Evolutionary conservation across 2,888 invertebrate species (phyloP).

Genomic region (Panzeria rudis): DNA sequence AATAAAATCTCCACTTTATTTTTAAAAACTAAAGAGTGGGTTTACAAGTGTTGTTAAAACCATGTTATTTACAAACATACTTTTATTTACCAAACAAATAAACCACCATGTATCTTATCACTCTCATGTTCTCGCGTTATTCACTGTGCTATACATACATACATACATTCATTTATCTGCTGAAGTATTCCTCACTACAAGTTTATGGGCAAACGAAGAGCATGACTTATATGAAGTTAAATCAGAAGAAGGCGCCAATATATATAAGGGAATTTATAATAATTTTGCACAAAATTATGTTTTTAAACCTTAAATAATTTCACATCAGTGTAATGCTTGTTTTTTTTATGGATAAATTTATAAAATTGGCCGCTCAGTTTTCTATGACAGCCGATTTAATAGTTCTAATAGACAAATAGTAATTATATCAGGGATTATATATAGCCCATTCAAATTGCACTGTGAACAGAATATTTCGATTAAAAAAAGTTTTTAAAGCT

Average conservation of each 20-base stretch:
- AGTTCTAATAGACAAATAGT: too few relatives aligned
- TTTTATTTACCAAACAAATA: constrained; percentile 8
- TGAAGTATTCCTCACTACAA: background rate
- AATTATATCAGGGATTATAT: too few relatives aligned
- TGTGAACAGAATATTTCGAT: too few relatives aligned
- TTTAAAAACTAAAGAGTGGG: constrained; percentile 14
- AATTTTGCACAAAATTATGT: background rate
- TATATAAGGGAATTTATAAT: background rate
- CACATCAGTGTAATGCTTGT: too few relatives aligned
- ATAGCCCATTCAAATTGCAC: too few relatives aligned
- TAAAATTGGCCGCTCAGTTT: too few relatives aligned
- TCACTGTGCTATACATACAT: background rate
- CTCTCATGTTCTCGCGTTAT: constrained; percentile 13
- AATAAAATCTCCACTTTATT: constrained; percentile 60
- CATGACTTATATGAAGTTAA: background rate
- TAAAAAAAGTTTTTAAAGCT: too few relatives aligned
- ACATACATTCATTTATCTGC: constrained; percentile 12
- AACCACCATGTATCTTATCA: constrained; percentile 26
- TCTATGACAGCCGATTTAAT: too few relatives aligned
- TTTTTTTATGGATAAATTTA: too few relatives aligned
- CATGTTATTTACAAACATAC: constrained; percentile 43
- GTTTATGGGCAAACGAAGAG: constrained; percentile 1
- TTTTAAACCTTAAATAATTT: too few relatives aligned
- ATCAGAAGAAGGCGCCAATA: background rate
- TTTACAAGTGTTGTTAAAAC: constrained; percentile 46